Base-by-base conservation (phyloP, 1,140 invertebrate species). In the Musca domestica region DNA sequence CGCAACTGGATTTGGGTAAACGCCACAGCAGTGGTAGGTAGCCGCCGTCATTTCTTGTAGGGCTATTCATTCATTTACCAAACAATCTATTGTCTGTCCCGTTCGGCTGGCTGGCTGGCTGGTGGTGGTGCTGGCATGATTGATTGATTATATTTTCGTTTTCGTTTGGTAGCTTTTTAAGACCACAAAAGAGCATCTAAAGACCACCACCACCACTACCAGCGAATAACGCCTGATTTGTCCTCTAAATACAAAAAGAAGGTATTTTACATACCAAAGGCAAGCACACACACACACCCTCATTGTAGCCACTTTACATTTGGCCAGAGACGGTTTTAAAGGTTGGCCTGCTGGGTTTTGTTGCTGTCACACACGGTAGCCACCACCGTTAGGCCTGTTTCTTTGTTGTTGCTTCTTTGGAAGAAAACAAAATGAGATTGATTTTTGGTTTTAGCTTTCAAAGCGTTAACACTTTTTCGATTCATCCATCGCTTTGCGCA, bases 61-160 rank as follows among this genome's bases (percentile, higher is more conserved):
- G 25, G 34, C 34, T 14, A 58, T 41, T 20, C 27, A 34, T 61
- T 61, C 27, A 61, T 17, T 61, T 27, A 10, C 25, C 23, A 61
- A n/a, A 41, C 34, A 41, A 41, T 9, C 34, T 10, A 41, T 41
- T 41, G 34, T 41, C 34, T 41, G 34, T 41, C 34, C 34, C 34
- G 34, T 41, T n/a, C n/a, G n/a, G 34, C 34, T 12, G n/a, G n/a
- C n/a, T n/a, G 27, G 27, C n/a, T 30, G 27, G 27, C 9, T 30
- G 27, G 14, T 10, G 19, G 20, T 49, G 14, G 46, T 41, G 27
- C 52, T 52, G 54, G 12, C 71, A 79, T 80, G 77, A 80, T 80
- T 80, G 77, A 80, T 80, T 79, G 77, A 80, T 79, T 80, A 78
- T 74, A 80, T 74, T 79, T 79, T 76, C 73, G 68, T 76, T 79